phyloP scores from a whole-genome alignment of 2,888 invertebrate genomes.

The Drosophila yooni region DNA sequence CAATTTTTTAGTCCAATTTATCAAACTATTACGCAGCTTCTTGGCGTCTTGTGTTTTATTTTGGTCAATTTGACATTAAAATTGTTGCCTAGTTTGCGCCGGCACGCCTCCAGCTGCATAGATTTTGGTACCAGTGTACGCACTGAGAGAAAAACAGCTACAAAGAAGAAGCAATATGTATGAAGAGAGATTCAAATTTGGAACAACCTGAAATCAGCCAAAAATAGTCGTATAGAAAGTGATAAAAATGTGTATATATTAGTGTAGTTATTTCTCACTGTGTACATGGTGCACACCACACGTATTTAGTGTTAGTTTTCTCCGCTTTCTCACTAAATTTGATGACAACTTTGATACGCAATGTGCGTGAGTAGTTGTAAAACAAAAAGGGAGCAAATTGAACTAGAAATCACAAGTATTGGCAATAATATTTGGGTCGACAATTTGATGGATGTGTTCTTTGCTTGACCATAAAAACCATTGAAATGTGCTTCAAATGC shows the following conservation, averaged over 20 bases:
- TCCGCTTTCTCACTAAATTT: slow-evolving; percentile 43
- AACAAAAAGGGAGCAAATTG: slow-evolving; percentile 1
- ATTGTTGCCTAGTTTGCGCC: slow-evolving; percentile 62
- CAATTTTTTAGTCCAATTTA: slow-evolving; percentile 77
- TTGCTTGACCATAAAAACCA: slow-evolving; percentile 69
- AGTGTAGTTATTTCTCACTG: neutral
- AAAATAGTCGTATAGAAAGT: rapidly evolving
- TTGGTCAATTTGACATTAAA: slow-evolving; percentile 52
- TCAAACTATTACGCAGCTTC: slow-evolving; percentile 70
- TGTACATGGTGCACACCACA: neutral
- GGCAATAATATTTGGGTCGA: slow-evolving; percentile 72
- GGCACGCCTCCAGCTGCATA: slow-evolving; percentile 51
- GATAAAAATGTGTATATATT: too few relatives aligned
- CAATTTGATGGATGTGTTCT: slow-evolving; percentile 75
- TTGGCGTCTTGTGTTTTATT: slow-evolving; percentile 19
- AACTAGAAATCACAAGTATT: slow-evolving; percentile 63
- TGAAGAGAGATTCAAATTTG: neutral
- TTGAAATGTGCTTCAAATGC: slow-evolving; percentile 74
- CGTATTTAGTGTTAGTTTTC: slow-evolving; percentile 26
- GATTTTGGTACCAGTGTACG: slow-evolving; percentile 12
- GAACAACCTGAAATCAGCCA: neutral
- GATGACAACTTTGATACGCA: slow-evolving; percentile 35
- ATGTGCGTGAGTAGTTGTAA: slow-evolving; percentile 2
- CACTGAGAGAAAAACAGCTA: slow-evolving; percentile 8
- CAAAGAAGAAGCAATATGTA: too few relatives aligned